Evolutionary conservation across 2,888 invertebrate genomes (phyloP).

Genomic region (Hermaeophaga mercurialis): DNA sequence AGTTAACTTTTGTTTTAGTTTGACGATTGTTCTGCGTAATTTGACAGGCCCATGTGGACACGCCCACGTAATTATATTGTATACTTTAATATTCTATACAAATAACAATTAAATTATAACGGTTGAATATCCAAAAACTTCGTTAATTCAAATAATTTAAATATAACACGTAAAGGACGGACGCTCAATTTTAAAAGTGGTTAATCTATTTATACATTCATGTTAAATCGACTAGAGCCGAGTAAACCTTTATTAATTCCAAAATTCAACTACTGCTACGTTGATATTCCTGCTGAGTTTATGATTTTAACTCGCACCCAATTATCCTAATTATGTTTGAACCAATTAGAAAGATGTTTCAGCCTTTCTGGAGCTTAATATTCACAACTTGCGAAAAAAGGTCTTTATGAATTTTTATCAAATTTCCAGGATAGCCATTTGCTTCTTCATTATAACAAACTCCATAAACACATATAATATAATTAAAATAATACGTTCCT

Average conservation of each 20-base stretch:
- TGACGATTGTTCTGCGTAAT: too few species aligned
- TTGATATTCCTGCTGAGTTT: constrained; percentile 7
- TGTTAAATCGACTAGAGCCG: constrained; percentile 5
- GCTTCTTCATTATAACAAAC: too few species aligned
- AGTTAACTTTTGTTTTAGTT: too few species aligned
- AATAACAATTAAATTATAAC: constrained; percentile 7
- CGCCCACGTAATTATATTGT: not conserved
- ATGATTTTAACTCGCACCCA: constrained; percentile 10
- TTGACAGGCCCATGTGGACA: too few species aligned
- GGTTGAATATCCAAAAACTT: not conserved
- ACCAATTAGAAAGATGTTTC: constrained; percentile 6
- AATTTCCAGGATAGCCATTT: too few species aligned
- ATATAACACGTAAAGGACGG: constrained; percentile 3
- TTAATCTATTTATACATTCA: not conserved
- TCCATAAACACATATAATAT: too few species aligned
- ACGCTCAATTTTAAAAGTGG: not conserved
- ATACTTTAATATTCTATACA: not conserved
- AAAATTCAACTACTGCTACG: not conserved
- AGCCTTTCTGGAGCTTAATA: constrained; percentile 2
- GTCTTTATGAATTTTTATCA: too few species aligned
- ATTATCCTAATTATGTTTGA: constrained; percentile 10
- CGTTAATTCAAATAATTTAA: not conserved
- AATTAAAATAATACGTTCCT: too few species aligned
- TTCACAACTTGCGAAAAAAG: too few species aligned
- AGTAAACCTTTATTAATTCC: not conserved